Base-by-base conservation (phyloP, 1,140 invertebrate genomes). In the Trypoxylus dichotomus region DNA sequence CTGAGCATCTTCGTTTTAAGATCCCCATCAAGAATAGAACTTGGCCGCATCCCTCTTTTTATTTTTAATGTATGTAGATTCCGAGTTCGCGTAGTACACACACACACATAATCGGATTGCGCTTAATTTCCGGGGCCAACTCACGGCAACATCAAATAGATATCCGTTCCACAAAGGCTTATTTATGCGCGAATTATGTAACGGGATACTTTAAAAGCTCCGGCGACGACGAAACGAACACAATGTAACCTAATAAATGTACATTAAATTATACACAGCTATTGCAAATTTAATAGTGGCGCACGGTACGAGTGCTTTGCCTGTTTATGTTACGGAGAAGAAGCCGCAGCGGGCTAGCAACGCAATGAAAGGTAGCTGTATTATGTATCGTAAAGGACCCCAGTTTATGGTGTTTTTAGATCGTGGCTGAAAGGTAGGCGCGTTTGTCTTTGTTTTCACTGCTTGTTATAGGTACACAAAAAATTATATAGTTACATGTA, bases 181-280 rank as follows among this genome's bases (percentile, higher is more conserved):
- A 68, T 68, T 68, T 68, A 68, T n/a, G 15, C 60, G 60, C 24
- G 24, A 68, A 68, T 68, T 68, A 27, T 68, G 60, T 68, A 68
- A 68, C 8, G 24, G 19, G 60, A 68, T 68, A 68, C 60, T 68
- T 68, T 68, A 68, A 68, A 29, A 68, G 60, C 60, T 7, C 60
- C 24, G 7, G 15, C 60, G 27, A 27, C 60, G 47, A 5, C 19
- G 27, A 68, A 68, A 68, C 21, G 60, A 68, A 68, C 19, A 29
- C 60, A 68, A 24, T 24, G 60, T 68, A 68, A 68, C 21, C 60
- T 27, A 68, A 68, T 68, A 68, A 68, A 24, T 25, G 60, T 29
- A 15, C 60, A 68, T 68, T 68, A 68, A 68, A 68, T 68, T 68
- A 68, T 68, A 68, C 60, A 68, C 60, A 68, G 60, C 60, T 29